phyloP scores from a whole-genome alignment of 1,140 invertebrate species.

The Scaptomyza montana region DNA sequence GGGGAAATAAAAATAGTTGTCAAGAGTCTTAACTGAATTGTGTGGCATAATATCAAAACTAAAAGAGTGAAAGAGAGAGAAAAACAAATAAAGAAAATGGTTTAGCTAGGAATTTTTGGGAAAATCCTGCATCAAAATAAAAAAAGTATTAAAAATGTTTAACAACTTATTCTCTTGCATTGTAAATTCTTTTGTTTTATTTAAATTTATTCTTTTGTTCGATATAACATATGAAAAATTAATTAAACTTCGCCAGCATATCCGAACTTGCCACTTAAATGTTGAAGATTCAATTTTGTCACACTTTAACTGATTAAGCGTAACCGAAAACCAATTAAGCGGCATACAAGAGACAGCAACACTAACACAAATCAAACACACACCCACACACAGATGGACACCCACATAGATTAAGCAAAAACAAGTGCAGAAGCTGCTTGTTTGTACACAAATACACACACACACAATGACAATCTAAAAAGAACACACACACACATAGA shows the following conservation, averaged over 20 bases:
- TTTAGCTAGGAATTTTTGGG: not conserved
- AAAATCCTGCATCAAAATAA: no score
- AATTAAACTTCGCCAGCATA: not conserved
- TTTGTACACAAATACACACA: constrained; percentile 33
- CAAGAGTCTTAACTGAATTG: constrained; percentile 19
- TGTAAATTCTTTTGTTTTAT: no score
- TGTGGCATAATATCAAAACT: not conserved
- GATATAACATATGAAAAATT: not conserved
- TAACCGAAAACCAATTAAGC: constrained; percentile 42
- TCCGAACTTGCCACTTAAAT: not conserved
- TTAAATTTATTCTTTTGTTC: no score
- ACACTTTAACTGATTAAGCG: constrained; percentile 33
- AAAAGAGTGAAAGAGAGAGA: not conserved
- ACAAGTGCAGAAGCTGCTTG: constrained; percentile 9
- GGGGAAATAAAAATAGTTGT: constrained; percentile 24
- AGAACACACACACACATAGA: constrained; percentile 39
- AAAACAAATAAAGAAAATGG: not conserved
- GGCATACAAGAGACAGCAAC: constrained; percentile 9
- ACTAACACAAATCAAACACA: constrained; percentile 2
- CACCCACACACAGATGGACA: not conserved
- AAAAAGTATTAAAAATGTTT: no score
- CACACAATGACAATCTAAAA: constrained; percentile 72
- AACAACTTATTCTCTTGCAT: no score
- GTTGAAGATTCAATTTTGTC: constrained; percentile 26
- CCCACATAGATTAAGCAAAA: constrained; percentile 1